Evolutionary conservation across 2,888 invertebrate genomes (phyloP).

Genomic region (Lithophane ornitopus): DNA sequence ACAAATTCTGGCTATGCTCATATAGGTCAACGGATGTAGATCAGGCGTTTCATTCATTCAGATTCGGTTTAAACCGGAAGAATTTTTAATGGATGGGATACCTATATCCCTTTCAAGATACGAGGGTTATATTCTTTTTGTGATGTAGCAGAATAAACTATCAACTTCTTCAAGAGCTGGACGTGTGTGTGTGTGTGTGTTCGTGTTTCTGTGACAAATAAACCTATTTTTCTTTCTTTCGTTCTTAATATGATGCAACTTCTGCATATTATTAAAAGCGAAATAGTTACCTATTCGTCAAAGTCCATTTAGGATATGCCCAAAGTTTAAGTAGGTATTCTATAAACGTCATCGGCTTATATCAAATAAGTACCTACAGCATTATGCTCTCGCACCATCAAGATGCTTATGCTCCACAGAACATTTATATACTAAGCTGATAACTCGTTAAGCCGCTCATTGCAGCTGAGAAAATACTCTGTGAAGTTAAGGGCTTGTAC

Average conservation of each 20-base stretch:
- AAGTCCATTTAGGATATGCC: neutral
- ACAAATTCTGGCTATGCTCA: constrained; percentile 1
- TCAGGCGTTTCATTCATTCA: constrained; percentile 22
- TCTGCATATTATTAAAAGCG: too few species aligned
- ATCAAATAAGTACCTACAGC: neutral
- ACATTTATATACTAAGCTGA: neutral
- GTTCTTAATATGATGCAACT: too few species aligned
- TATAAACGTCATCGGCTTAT: too few species aligned
- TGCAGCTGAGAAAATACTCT: neutral
- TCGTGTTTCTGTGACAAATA: too few species aligned
- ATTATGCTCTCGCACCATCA: neutral
- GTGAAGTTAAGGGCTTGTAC: too few species aligned
- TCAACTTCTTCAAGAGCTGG: neutral
- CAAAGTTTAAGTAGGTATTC: neutral
- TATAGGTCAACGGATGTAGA: constrained; percentile 30
- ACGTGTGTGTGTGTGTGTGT: too few species aligned
- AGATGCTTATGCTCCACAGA: neutral
- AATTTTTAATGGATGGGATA: neutral
- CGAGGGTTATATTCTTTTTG: neutral
- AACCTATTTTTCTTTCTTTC: too few species aligned
- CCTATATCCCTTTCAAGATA: neutral
- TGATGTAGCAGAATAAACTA: neutral
- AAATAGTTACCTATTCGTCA: neutral
- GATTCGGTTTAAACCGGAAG: neutral
- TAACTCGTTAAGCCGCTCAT: neutral